Evolutionary conservation across 1,140 invertebrate genomes (phyloP).

Genomic region (Sitophilus oryzae): DNA sequence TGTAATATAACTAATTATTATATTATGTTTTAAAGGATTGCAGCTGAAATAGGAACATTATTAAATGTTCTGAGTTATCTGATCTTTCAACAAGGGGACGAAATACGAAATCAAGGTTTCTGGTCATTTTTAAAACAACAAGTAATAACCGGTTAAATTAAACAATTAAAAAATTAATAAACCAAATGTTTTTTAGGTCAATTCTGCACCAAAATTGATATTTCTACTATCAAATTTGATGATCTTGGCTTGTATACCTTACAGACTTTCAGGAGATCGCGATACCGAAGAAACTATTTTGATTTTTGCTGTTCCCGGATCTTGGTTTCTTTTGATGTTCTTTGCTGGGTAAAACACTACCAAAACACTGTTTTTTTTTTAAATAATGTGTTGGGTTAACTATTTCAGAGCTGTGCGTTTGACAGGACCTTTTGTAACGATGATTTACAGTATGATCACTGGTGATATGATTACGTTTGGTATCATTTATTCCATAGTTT

Average conservation of each 20-base stretch:
- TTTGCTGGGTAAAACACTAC: conserved; percentile 80
- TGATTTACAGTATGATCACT: conserved; percentile 97
- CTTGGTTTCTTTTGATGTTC: conserved; percentile 97
- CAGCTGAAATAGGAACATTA: conserved; percentile 77
- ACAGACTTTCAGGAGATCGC: conserved; percentile 65
- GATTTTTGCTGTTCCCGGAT: conserved; percentile 85
- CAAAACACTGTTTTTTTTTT: background rate
- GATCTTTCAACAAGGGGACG: conserved; percentile 86
- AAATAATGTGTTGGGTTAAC: conserved; percentile 6
- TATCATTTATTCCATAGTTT: conserved; percentile 90
- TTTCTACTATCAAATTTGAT: conserved; percentile 89
- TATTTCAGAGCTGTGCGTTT: conserved; percentile 74
- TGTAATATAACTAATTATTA: too few relatives aligned
- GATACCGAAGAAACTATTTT: conserved; percentile 86
- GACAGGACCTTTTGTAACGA: conserved; percentile 96
- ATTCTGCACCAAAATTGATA: conserved; percentile 90
- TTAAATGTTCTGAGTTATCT: conserved; percentile 81
- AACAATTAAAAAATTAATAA: conserved; percentile 1
- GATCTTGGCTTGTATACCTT: conserved; percentile 89
- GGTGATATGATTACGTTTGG: conserved; percentile 97
- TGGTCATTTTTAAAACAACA: conserved; percentile 86
- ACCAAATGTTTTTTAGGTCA: conserved; percentile 65
- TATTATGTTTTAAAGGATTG: conserved; percentile 35
- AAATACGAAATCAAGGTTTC: conserved; percentile 90
- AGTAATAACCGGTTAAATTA: too few relatives aligned